Evolutionary conservation across 2,797 vertebrate genomes (phyloP), one percentile per base, ranked within the genome.

Genomic region (Sebastes oblongus): DNA sequence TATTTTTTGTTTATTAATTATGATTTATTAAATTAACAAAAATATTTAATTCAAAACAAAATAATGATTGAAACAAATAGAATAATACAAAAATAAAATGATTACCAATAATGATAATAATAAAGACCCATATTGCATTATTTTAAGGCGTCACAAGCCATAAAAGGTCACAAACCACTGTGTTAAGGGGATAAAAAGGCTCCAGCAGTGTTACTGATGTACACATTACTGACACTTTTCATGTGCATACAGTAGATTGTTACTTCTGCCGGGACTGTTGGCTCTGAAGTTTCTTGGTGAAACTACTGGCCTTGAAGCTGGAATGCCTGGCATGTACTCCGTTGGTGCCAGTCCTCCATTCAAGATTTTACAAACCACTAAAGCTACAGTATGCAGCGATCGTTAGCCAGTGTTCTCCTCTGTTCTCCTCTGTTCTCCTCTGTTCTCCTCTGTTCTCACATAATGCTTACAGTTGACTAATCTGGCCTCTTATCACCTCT

Each of bases 281-380:
- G 69, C 77, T 55, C 54, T 25, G 13, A 22, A 39, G 54, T 54
- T 75, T 71, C 39, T 61, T 2, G 32, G 13, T 78, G 61, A 89
- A 83, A 81, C 61, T 24, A 11, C 42, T 77, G 81, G 64, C 73
- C 64, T 84, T 72, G 62, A 82, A 75, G 24, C n/a, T 86, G 86
- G 84, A 88, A 89, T 85, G 54, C 64, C 30, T 24, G 73, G 36
- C 72, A 59, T 66, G 65, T 73, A 20, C 60, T 68, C 62, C 4
- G 1, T 30, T 65, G 9, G 52, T 65, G 46, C 72, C 72, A 20
- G 32, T 58, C 75, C 66, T 60, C 50, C 64, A 25, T 64, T 64
- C 54, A 82, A 52, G 64, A 65, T 36, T 32, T 54, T 36, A 52
- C n/a, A 61, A 74, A 73, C 27, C 22, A 54, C 52, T 46, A 34